Conservation (phyloP, 1,140 invertebrate species). For the Maniola jurtina region DNA sequence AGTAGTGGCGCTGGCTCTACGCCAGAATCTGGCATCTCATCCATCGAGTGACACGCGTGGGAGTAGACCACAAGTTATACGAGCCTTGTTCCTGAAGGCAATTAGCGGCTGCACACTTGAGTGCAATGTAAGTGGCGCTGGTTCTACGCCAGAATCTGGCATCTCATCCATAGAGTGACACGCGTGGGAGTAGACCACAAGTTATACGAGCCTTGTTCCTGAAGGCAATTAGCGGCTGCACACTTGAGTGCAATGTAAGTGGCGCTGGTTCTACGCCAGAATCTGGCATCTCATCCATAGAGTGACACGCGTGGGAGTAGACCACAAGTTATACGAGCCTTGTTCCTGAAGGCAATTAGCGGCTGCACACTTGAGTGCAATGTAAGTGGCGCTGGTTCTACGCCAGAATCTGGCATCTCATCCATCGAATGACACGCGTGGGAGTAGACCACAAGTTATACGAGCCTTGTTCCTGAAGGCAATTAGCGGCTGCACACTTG, state of each 20-base stretch:
- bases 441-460: too few species aligned
- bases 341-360: constrained; percentile 1
- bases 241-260: not conserved
- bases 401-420: not conserved
- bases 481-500: too few species aligned
- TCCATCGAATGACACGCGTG: too few species aligned
- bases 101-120: constrained; percentile 3
- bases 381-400: not conserved
- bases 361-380: not conserved
- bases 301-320: too few species aligned
- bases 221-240: not conserved
- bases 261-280: not conserved
- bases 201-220: not conserved
- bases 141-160: not conserved
- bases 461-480: too few species aligned
- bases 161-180: too few species aligned
- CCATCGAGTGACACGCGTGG: too few species aligned
- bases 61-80: too few species aligned
- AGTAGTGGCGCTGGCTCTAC: not conserved
- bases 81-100: not conserved
- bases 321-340: not conserved
- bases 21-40: not conserved
- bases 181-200: too few species aligned
- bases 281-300: not conserved
- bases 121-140: not conserved